Evolutionary conservation across 2,113 vertebrate genomes (phyloP).

Genomic region (Prionailurus bengalensis): DNA sequence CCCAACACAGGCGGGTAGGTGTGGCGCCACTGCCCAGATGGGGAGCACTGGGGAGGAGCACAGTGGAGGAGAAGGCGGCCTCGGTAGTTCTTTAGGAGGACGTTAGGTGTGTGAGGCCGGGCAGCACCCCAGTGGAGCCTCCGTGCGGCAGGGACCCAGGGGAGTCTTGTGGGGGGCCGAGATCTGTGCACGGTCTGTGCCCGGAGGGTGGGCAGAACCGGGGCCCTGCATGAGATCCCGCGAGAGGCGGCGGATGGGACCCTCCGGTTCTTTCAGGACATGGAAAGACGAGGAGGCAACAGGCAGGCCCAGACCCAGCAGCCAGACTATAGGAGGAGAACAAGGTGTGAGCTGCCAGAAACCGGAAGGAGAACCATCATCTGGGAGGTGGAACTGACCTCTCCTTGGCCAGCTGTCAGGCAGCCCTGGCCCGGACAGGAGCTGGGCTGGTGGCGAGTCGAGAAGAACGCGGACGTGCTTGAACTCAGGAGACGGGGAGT

Average conservation of each 20-base stretch:
- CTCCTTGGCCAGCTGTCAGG: neutral
- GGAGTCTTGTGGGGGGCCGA: neutral
- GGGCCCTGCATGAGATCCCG: neutral
- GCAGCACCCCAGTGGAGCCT: rapidly evolving
- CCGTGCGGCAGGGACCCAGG: rapidly evolving
- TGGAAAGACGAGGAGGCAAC: no score
- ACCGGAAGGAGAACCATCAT: neutral
- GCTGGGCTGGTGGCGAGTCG: rapidly evolving
- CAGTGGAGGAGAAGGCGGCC: rapidly evolving
- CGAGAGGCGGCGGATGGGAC: rapidly evolving
- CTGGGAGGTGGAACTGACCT: no score
- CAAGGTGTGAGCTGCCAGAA: neutral
- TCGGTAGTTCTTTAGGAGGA: no score
- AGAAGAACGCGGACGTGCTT: neutral
- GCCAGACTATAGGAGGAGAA: neutral
- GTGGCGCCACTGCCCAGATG: rapidly evolving
- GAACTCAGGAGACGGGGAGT: neutral
- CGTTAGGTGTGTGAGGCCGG: rapidly evolving
- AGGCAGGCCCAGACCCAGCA: neutral
- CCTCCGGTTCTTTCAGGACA: no score
- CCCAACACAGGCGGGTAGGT: rapidly evolving
- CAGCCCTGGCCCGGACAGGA: neutral
- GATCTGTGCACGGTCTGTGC: neutral
- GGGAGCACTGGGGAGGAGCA: rapidly evolving
- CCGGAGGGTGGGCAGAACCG: neutral